phyloP scores from a whole-genome alignment of 2,797 vertebrate genomes.

The Rhinoraja longicauda region DNA sequence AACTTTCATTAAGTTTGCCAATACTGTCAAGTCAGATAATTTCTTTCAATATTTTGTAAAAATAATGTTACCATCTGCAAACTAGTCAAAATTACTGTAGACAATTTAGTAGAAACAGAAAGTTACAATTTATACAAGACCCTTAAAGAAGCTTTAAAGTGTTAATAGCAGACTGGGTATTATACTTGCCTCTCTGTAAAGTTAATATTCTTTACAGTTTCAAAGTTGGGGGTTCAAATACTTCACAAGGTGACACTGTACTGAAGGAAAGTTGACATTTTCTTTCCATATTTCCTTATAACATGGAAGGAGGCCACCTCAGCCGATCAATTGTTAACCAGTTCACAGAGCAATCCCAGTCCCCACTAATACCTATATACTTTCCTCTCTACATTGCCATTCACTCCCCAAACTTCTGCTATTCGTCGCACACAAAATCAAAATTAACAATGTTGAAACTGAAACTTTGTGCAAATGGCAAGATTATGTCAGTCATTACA shows the following conservation, averaged over 20 bases:
- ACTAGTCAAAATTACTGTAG: not conserved
- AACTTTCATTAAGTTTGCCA: not conserved
- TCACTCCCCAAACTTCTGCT: too few species aligned
- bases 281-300: too few species aligned
- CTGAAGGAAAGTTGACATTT: not conserved
- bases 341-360: too few species aligned
- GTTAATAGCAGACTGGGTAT: not conserved
- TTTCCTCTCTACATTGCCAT: too few species aligned
- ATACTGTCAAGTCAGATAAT: not conserved
- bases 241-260: not conserved
- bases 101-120: not conserved
- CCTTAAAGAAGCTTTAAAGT: not conserved
- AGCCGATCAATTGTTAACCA: too few species aligned
- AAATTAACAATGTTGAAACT: too few species aligned
- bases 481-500: too few species aligned
- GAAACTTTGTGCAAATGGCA: too few species aligned
- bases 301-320: too few species aligned
- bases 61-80: not conserved
- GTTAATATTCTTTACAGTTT: conserved; percentile 17
- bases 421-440: too few species aligned
- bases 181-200: not conserved
- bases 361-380: too few species aligned
- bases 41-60: not conserved
- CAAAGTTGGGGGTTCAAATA: not conserved
- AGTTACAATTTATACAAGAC: not conserved